phyloP scores from a whole-genome alignment of 2,888 invertebrate genomes.

The Drosophila mimica region DNA sequence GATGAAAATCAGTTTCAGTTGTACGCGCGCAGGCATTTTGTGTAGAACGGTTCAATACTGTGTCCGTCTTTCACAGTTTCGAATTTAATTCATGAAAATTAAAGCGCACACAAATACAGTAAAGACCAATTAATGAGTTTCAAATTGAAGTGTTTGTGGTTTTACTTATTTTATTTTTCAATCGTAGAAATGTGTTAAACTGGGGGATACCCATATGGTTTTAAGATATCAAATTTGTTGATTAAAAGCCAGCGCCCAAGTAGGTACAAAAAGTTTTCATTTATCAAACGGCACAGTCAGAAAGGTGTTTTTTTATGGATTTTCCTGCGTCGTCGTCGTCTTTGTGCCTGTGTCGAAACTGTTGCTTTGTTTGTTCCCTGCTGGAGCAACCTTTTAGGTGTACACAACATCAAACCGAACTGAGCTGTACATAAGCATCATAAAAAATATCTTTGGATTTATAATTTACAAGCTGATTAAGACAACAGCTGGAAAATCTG shows the following conservation, averaged over 20 bases:
- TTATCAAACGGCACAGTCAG: slow-evolving; percentile 27
- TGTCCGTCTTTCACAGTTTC: slow-evolving; percentile 20
- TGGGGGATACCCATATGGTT: background rate
- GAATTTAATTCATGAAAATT: slow-evolving; percentile 44
- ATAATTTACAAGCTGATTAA: slow-evolving; percentile 20
- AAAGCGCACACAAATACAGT: slow-evolving; percentile 29
- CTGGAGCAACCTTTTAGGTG: slow-evolving; percentile 50
- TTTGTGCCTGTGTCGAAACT: slow-evolving; percentile 62
- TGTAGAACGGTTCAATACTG: slow-evolving; percentile 46
- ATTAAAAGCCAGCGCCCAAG: slow-evolving; percentile 57
- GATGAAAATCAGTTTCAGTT: slow-evolving; percentile 72
- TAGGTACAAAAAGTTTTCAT: slow-evolving; percentile 49
- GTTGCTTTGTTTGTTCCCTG: slow-evolving; percentile 63
- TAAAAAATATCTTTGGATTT: slow-evolving; percentile 2
- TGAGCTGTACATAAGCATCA: slow-evolving; percentile 23
- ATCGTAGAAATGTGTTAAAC: slow-evolving; percentile 4
- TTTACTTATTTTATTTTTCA: slow-evolving; percentile 3
- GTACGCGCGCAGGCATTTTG: slow-evolving; percentile 71
- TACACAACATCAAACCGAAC: slow-evolving; percentile 41
- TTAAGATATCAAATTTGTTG: slow-evolving; percentile 35
- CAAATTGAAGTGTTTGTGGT: slow-evolving; percentile 13
- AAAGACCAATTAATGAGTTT: slow-evolving; percentile 30
- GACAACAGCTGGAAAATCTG: slow-evolving; percentile 3
- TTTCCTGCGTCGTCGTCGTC: slow-evolving; percentile 52
- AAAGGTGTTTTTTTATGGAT: slow-evolving; percentile 60